Evolutionary conservation across 2,888 invertebrate species (phyloP), one percentile per base, ranked within the genome.

Genomic region (Acanthosepion lycidas): DNA sequence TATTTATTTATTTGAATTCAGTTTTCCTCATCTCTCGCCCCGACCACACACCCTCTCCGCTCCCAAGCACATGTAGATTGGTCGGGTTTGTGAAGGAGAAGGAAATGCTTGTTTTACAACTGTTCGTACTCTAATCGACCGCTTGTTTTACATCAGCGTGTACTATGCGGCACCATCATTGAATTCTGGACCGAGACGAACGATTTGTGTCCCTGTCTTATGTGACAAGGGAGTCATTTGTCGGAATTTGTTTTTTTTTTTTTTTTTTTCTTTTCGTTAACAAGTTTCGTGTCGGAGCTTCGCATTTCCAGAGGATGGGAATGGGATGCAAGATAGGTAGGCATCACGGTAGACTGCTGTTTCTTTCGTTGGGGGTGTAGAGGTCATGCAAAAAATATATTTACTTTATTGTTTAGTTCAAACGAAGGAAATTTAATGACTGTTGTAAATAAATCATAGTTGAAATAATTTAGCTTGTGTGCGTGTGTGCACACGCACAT

Each of bases 181-280:
- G 33, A 78, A 78, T n/a, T 78, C n/a, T 78, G 78, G 78, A n/a
- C n/a, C 18, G n/a, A 15, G 78, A n/a, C n/a, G 28, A 78, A 78
- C 78, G 78, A 78, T 78, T 78, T n/a, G n/a, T 78, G 78, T 78
- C 78, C n/a, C 78, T 78, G 78, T 78, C n/a, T 78, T n/a, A 78
- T 78, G n/a, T n/a, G 9, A 18, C 78, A 15, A 33, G 78, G 18
- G 78, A 78, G 78, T 78, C 78, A 6, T 78, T 18, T n/a, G 78
- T 78, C 78, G n/a, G n/a, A 78, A n/a, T 33, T 78, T n/a, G n/a
- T 33, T 2, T n/a, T 78, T 78, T 78, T 12, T n/a, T 33, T 33
- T 33, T 33, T 33, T 33, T 33, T 33, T n/a, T n/a, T n/a, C 9
- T n/a, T 12, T 78, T n/a, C 15, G 15, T 78, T n/a, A 78, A n/a